Evolutionary conservation across 2,113 vertebrate genomes (phyloP).

Genomic region (Beaufortia kweichowensis): DNA sequence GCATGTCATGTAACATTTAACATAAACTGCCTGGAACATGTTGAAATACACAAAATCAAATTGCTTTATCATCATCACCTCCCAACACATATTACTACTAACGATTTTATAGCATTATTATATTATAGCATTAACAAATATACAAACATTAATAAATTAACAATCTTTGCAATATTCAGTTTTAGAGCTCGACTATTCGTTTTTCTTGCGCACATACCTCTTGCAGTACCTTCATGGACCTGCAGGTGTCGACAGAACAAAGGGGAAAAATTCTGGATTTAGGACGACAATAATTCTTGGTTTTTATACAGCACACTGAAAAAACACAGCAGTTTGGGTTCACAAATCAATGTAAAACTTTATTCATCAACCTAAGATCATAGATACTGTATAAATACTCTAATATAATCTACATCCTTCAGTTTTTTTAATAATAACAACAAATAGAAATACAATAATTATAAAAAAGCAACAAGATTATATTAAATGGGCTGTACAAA

Average conservation of each 20-base stretch:
- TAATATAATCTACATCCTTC: conserved; percentile 93
- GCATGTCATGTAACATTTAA: no score
- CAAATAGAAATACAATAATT: conserved; percentile 75
- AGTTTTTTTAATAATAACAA: conserved; percentile 72
- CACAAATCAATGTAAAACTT: conserved; percentile 74
- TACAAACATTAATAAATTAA: no score
- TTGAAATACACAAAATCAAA: no score
- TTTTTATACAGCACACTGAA: neutral
- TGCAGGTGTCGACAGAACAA: neutral
- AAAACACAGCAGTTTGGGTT: conserved; percentile 39
- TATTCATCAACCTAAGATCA: conserved; percentile 77
- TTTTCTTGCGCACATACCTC: no score
- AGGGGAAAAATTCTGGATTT: neutral
- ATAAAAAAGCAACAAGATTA: conserved; percentile 92
- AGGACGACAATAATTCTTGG: no score
- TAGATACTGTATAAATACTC: conserved; percentile 98
- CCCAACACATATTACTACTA: no score
- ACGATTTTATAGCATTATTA: no score
- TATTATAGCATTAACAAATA: no score
- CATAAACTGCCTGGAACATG: no score
- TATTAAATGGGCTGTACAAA: conserved; percentile 98
- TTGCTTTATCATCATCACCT: no score
- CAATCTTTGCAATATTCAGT: no score
- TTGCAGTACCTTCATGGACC: neutral
- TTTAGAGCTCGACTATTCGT: no score